Percentiles rank a stretch among this genome's conserved stretches.
Conservation (phyloP, 2,113 vertebrate genomes). For the Conger conger region DNA sequence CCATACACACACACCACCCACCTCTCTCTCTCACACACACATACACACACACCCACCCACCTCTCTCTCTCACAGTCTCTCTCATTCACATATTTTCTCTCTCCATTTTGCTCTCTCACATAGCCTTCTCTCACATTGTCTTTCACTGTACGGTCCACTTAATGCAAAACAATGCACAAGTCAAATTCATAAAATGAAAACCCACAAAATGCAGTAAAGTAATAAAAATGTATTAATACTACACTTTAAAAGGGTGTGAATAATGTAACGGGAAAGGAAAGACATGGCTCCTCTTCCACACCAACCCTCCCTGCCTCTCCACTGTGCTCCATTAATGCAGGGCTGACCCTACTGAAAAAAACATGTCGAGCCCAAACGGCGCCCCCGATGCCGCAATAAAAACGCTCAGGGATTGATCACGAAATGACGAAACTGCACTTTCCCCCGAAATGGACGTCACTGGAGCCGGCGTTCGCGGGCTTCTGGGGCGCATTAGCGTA, state of each 20-base stretch:
- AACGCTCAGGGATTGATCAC: constrained; percentile 20
- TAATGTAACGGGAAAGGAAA: background rate
- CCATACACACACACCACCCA: no score
- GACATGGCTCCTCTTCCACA: constrained; percentile 40
- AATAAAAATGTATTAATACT: constrained; percentile 36
- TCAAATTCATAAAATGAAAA: background rate
- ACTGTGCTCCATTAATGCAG: background rate
- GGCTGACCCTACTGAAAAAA: constrained; percentile 22
- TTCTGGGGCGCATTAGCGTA: constrained; percentile 25
- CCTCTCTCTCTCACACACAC: no score
- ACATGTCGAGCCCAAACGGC: constrained; percentile 19
- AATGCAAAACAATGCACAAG: background rate
- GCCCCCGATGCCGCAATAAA: constrained; percentile 13
- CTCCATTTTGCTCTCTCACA: background rate
- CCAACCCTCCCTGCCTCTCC: constrained; percentile 10
- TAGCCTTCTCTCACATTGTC: background rate
- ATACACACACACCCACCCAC: no score
- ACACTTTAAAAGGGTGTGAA: constrained; percentile 30
- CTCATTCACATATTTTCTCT: background rate
- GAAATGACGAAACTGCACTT: constrained; percentile 25
- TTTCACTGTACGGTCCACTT: no score
- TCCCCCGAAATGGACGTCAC: constrained; percentile 7
- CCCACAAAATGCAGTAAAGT: background rate
- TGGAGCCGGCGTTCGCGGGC: background rate
- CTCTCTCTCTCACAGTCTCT: background rate